Evolutionary conservation across 2,888 invertebrate genomes (phyloP).

Genomic region (Metellina segmentata): DNA sequence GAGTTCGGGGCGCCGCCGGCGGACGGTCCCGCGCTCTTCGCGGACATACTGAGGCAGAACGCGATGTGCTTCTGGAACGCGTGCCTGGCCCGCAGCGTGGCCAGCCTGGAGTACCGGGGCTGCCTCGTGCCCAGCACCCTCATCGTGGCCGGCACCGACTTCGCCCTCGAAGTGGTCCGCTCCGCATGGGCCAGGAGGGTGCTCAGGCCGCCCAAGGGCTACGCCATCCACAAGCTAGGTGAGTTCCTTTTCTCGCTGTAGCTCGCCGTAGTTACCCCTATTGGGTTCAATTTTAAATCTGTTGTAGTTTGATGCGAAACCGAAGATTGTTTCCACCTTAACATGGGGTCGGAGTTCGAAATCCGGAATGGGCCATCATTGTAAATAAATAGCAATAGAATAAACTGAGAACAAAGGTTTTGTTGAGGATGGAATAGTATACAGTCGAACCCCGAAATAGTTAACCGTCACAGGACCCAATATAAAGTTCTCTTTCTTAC

Average conservation of each 20-base stretch:
- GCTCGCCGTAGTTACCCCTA: no score
- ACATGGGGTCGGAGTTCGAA: no score
- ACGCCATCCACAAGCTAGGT: slow-evolving; percentile 95
- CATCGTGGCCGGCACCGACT: slow-evolving; percentile 92
- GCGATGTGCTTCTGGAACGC: slow-evolving; percentile 97
- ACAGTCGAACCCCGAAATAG: no score
- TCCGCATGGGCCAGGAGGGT: slow-evolving; percentile 96
- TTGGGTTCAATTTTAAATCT: no score
- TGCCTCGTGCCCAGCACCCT: slow-evolving; percentile 92
- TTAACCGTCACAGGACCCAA: no score
- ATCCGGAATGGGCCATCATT: no score
- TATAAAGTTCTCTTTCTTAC: no score
- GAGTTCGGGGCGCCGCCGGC: not conserved
- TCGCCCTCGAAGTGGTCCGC: slow-evolving; percentile 91
- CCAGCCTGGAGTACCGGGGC: slow-evolving; percentile 90
- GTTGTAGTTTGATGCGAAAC: no score
- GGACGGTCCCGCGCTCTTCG: slow-evolving; percentile 55
- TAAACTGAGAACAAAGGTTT: no score
- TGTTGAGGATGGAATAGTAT: no score
- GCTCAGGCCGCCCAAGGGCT: slow-evolving; percentile 95
- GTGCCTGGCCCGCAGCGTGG: slow-evolving; percentile 87
- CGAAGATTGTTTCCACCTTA: no score
- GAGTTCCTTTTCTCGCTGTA: slow-evolving; percentile 82
- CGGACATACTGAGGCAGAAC: slow-evolving; percentile 95
- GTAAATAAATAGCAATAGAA: no score